Conservation (phyloP, 2,888 invertebrate genomes). For the Formica aserva region DNA sequence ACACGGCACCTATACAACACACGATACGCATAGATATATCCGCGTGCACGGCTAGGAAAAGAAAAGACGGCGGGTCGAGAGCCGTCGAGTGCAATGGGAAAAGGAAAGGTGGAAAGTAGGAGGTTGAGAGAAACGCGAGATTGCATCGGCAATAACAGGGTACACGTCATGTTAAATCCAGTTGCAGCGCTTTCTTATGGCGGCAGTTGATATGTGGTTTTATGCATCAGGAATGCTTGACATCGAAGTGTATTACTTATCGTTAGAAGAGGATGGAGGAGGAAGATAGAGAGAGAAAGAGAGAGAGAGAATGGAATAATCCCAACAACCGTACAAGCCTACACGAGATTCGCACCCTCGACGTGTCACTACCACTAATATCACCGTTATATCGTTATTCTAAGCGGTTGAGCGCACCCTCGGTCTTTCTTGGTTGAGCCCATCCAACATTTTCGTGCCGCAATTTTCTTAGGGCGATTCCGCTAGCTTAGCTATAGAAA, state of each 20-base stretch:
- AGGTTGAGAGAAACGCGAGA: conserved; percentile 57
- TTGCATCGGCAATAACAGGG: conserved; percentile 75
- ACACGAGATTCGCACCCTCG: background rate
- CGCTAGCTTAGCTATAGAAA: conserved; percentile 46
- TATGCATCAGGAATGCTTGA: conserved; percentile 71
- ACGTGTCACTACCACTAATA: background rate
- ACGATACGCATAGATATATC: background rate
- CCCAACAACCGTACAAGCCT: conserved; percentile 25
- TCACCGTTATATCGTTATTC: background rate
- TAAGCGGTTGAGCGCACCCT: background rate
- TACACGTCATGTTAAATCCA: conserved; percentile 80
- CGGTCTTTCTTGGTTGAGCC: background rate
- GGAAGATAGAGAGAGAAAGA: conserved; percentile 27
- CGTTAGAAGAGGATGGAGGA: conserved; percentile 58
- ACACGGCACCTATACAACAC: conserved; percentile 3
- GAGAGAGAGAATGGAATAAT: conserved; percentile 64
- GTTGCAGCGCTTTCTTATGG: conserved; percentile 76
- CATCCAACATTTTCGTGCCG: conserved; percentile 27
- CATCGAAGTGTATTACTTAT: conserved; percentile 72
- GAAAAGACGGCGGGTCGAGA: conserved; percentile 7
- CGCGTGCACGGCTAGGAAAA: background rate
- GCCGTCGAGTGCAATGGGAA: background rate
- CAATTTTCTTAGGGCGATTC: conserved; percentile 61
- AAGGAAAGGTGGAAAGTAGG: conserved; percentile 5
- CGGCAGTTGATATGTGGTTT: conserved; percentile 75